Evolutionary conservation across 2,888 invertebrate species (phyloP), one percentile per base, ranked within the genome.

Genomic region (Junonia oenone): DNA sequence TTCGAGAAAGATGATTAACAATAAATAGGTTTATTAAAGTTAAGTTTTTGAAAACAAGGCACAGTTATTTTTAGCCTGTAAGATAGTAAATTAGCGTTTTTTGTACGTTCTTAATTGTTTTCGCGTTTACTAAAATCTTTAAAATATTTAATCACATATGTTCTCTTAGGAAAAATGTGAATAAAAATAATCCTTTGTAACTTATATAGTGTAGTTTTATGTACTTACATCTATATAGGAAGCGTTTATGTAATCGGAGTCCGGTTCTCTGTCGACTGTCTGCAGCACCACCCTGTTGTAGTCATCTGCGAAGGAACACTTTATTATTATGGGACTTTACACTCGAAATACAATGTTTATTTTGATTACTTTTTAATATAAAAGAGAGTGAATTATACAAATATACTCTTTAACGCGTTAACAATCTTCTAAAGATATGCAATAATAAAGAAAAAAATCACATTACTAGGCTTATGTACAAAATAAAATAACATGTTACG

Each of bases 201-300:
- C 8, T 29, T 0, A 8, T 2, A 29, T 29, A 29, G 2, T 26
- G 3, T 3, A 5, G 6, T 2, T 11, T 11, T 14, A 17, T 45
- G 1, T 86, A 93, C 95, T 95, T 82, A 96, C 97, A 93, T 98
- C 98, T 83, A 98, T 95, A 83, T 97, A 97, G 61, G 97, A 97
- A 69, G 98, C 97, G 85, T 98, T 98, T 74, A 98, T 92, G 81
- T 98, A 98, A 90, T 98, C 98, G 26, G 96, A 95, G 83, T 97
- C 97, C 54, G 94, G 92, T 68, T 94, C 93, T 49, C 95, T 94
- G 68, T 93, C 93, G 74, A 95, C 91, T 58, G 95, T 93, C 48
- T 96, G 95, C 87, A 98, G 92, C 72, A 98, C 97, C 75, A 98
- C 97, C 73, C 98, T 93, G 91, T 98, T 98, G 91, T 97, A 98